Evolutionary conservation across 2,888 invertebrate species (phyloP).

Genomic region (Trachelus iudaicus): DNA sequence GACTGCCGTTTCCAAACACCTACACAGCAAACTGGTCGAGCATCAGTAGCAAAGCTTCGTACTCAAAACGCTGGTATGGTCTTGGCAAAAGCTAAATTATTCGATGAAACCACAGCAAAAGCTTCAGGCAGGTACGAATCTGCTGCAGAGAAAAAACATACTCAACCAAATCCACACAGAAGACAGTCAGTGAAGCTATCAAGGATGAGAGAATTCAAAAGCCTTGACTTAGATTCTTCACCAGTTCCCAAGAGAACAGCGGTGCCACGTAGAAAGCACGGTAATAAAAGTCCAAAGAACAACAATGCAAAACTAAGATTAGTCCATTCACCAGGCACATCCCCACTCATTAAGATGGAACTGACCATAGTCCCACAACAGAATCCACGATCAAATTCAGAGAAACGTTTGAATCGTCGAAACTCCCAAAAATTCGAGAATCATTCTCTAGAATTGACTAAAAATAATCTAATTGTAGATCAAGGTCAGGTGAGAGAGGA

Average conservation of each 20-base stretch:
- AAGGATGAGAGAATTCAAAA: constrained; percentile 20
- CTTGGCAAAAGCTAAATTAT: constrained; percentile 80
- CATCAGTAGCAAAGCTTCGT: constrained; percentile 78
- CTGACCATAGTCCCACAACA: constrained; percentile 29
- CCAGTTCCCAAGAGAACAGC: neutral
- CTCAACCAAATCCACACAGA: constrained; percentile 10
- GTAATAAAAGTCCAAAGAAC: constrained; percentile 16
- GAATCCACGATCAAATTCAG: constrained; percentile 18
- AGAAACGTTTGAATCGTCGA: constrained; percentile 28
- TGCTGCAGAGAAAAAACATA: constrained; percentile 11
- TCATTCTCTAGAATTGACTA: constrained; percentile 11
- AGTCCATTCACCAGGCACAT: constrained; percentile 25
- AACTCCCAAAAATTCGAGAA: constrained; percentile 21
- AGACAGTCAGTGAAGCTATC: constrained; percentile 30
- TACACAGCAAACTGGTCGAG: constrained; percentile 71
- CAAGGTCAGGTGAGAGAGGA: constrained; percentile 11
- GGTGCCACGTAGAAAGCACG: constrained; percentile 7
- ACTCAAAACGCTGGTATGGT: constrained; percentile 85
- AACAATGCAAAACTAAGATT: constrained; percentile 28
- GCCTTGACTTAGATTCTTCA: constrained; percentile 12
- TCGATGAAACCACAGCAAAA: constrained; percentile 68
- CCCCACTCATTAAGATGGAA: constrained; percentile 41
- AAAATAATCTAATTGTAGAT: constrained; percentile 6
- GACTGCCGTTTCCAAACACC: constrained; percentile 64
- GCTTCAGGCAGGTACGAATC: constrained; percentile 20